Conservation (phyloP, 2,888 invertebrate species). For the Ypsolopha sequella region DNA sequence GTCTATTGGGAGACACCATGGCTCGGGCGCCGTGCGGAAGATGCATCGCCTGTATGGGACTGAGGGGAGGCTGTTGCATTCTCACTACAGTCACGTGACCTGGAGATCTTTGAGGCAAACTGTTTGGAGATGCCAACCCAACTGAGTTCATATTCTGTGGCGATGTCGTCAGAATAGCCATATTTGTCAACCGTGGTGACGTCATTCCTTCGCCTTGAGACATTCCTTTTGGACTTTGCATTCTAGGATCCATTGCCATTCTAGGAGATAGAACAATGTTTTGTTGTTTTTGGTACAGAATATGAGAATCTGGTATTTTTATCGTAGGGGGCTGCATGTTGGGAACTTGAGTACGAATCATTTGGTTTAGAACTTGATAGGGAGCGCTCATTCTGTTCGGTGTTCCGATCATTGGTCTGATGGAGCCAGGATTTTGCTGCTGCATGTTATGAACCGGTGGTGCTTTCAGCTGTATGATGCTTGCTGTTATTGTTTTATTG, state of each 20-base stretch:
- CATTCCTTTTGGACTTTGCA: slow-evolving; percentile 53
- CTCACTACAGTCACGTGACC: slow-evolving; percentile 64
- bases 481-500: slow-evolving; percentile 42
- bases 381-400: slow-evolving; percentile 43
- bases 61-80: slow-evolving; percentile 59
- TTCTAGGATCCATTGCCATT: slow-evolving; percentile 42
- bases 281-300: slow-evolving; percentile 56
- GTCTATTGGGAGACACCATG: slow-evolving; percentile 56
- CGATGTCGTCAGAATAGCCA: slow-evolving; percentile 48
- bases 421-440: slow-evolving; percentile 12
- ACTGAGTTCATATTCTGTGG: slow-evolving; percentile 43
- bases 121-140: slow-evolving; percentile 46
- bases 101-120: slow-evolving; percentile 50
- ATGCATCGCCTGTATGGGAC: slow-evolving; percentile 57
- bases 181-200: slow-evolving; percentile 49
- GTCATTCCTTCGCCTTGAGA: slow-evolving; percentile 42
- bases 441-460: slow-evolving; percentile 32
- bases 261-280: slow-evolving; percentile 59
- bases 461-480: slow-evolving; percentile 57
- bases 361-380: slow-evolving; percentile 58
- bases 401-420: slow-evolving; percentile 36
- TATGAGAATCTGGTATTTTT: slow-evolving; percentile 72
- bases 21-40: slow-evolving; percentile 45
- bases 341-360: slow-evolving; percentile 44
- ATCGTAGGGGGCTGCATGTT: slow-evolving; percentile 76